A percentile compares a stretch with the other conserved stretches of the same genome.
Evolutionary conservation across 92 coral and sea anemone genomes (phyloP).

Genomic region (Pocillopora meandrina): DNA sequence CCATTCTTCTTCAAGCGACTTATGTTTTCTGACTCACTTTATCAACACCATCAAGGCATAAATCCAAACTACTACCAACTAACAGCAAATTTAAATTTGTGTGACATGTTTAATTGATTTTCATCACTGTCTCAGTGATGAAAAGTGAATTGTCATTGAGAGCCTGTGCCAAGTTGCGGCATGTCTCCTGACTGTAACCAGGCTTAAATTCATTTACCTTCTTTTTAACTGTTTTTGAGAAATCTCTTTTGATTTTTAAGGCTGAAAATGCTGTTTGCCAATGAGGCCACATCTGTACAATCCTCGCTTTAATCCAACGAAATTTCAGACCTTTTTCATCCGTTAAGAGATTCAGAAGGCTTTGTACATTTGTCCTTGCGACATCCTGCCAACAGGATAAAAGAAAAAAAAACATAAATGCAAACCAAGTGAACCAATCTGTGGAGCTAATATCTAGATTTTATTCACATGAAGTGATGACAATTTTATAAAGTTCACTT

Average conservation of each 20-base stretch:
- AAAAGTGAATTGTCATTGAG: too few relatives aligned
- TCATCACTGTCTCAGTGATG: too few relatives aligned
- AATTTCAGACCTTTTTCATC: slow-evolving; percentile 69
- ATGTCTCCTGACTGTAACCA: background rate
- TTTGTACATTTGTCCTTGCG: slow-evolving; percentile 47
- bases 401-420: background rate
- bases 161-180: too few relatives aligned
- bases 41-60: too few relatives aligned
- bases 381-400: slow-evolving; percentile 41
- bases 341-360: slow-evolving; percentile 51
- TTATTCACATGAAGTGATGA: too few relatives aligned
- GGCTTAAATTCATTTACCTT: slow-evolving; percentile 55
- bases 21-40: too few relatives aligned
- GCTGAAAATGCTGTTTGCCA: slow-evolving; percentile 70
- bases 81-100: too few relatives aligned
- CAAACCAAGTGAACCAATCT: background rate
- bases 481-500: too few relatives aligned
- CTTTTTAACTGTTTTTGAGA: slow-evolving; percentile 59
- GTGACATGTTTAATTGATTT: too few relatives aligned
- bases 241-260: slow-evolving; percentile 54
- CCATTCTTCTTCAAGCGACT: too few relatives aligned
- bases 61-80: too few relatives aligned
- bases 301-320: slow-evolving; percentile 84
- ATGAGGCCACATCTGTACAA: slow-evolving; percentile 77
- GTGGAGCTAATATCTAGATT: too few relatives aligned